A percentile compares a stretch with the other conserved stretches of the same genome.
phyloP scores from a whole-genome alignment of 2,888 invertebrate species.

The Diaprepes abbreviatus region DNA sequence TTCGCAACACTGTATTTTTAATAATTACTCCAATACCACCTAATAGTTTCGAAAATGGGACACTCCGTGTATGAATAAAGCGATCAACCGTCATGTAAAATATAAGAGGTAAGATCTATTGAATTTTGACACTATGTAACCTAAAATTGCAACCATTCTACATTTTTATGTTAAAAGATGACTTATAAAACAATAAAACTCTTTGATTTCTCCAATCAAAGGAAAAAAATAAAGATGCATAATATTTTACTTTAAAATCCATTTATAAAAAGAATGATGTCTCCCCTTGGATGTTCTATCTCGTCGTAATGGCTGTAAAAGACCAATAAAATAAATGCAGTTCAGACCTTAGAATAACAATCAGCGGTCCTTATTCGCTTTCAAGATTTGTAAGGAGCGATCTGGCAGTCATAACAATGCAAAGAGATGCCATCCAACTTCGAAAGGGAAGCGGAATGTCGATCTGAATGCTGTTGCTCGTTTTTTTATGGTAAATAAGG shows the following conservation, averaged over 20 bases:
- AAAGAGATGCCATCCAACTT: slow-evolving; percentile 18
- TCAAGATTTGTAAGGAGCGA: slow-evolving; percentile 17
- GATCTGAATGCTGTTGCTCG: neutral
- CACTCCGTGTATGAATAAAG: no score
- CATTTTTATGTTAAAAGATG: no score
- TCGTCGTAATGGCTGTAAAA: slow-evolving; percentile 52
- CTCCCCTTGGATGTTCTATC: slow-evolving; percentile 55
- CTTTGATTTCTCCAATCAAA: neutral
- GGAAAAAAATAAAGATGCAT: neutral
- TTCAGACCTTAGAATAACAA: slow-evolving; percentile 60
- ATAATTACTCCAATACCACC: no score
- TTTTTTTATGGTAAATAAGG: slow-evolving; percentile 16
- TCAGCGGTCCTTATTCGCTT: slow-evolving; percentile 51
- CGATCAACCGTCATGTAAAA: no score
- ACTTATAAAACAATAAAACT: no score
- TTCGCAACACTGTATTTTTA: no score
- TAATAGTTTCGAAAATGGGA: no score
- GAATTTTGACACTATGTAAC: no score
- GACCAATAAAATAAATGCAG: slow-evolving; percentile 61
- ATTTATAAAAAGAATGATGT: neutral
- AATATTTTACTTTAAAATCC: slow-evolving; percentile 6
- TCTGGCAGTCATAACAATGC: slow-evolving; percentile 22
- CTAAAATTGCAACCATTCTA: no score
- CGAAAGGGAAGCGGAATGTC: slow-evolving; percentile 5
- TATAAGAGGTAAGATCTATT: no score